These are phyloP conservation scores for Adineta ricciae DNA, from an alignment of 2,888 invertebrate genomes.

Conservation along the genomic window DNA sequence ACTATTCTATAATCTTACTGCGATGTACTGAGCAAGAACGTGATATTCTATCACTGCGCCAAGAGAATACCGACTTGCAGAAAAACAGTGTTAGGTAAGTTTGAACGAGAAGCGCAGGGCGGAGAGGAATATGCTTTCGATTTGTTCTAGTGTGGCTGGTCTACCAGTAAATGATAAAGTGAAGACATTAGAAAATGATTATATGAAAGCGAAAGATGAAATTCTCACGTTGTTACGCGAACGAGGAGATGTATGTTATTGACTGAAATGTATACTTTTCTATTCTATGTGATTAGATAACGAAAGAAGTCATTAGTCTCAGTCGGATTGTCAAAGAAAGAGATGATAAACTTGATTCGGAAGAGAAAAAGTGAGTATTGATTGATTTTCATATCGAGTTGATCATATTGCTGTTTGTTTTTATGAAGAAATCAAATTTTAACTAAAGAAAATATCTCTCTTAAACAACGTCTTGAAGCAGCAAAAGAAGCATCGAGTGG, in stretches of 20 bases:
- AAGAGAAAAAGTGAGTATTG: background rate
- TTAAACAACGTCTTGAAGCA: background rate
- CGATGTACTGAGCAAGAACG: conserved; percentile 4
- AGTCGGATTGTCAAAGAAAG: conserved; percentile 17
- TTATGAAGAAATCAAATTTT: background rate
- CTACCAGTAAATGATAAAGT: conserved; percentile 22
- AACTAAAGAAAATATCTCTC: background rate
- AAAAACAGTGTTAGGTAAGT: conserved; percentile 9
- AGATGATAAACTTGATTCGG: conserved; percentile 7
- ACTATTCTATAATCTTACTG: background rate
- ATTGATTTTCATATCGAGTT: background rate
- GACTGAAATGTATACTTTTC: background rate
- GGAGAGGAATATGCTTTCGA: background rate
- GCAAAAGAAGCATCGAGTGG: background rate
- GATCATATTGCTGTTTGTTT: no score
- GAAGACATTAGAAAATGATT: conserved; percentile 24
- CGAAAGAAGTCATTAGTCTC: conserved; percentile 13
- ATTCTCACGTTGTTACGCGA: conserved; percentile 10
- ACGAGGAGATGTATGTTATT: background rate
- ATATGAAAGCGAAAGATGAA: conserved; percentile 31
- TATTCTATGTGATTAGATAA: background rate
- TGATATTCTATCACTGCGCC: background rate
- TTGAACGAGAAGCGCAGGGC: no score
- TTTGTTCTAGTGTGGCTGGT: background rate
- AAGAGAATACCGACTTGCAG: conserved; percentile 4